phyloP scores from a whole-genome alignment of 2,113 vertebrate genomes.

The Pungitius pungitius region DNA sequence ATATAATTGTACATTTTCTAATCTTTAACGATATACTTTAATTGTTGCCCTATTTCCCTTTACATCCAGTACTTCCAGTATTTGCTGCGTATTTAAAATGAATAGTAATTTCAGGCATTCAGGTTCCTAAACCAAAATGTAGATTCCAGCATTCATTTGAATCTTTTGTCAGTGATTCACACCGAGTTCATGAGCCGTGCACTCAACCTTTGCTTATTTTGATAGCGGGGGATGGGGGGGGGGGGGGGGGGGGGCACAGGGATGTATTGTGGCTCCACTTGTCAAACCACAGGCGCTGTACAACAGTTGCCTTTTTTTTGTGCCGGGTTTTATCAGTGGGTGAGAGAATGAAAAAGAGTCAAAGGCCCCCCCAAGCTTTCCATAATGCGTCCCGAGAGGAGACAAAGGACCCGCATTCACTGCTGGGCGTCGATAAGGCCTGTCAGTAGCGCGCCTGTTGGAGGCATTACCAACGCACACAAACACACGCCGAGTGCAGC shows the following conservation, averaged over 20 bases:
- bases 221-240: slow-evolving; percentile 17
- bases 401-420: slow-evolving; percentile 79
- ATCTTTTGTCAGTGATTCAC: slow-evolving; percentile 58
- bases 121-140: slow-evolving; percentile 22
- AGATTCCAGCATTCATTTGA: slow-evolving; percentile 39
- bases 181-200: slow-evolving; percentile 35
- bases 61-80: background rate
- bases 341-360: slow-evolving; percentile 71
- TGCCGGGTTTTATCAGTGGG: slow-evolving; percentile 64
- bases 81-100: background rate
- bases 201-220: slow-evolving; percentile 47
- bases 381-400: slow-evolving; percentile 72
- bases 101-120: slow-evolving; percentile 22
- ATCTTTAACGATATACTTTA: background rate
- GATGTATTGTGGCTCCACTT: slow-evolving; percentile 59
- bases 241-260: slow-evolving; percentile 6
- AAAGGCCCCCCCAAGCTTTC: slow-evolving; percentile 75
- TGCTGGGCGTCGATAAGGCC: slow-evolving; percentile 79
- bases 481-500: slow-evolving; percentile 44
- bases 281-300: slow-evolving; percentile 48
- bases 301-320: slow-evolving; percentile 61
- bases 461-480: slow-evolving; percentile 71
- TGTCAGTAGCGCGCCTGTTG: slow-evolving; percentile 78
- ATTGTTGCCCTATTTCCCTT: background rate
- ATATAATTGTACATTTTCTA: too few species aligned